phyloP scores from a whole-genome alignment of 2,888 invertebrate species.

The Hyppa rectilinea region DNA sequence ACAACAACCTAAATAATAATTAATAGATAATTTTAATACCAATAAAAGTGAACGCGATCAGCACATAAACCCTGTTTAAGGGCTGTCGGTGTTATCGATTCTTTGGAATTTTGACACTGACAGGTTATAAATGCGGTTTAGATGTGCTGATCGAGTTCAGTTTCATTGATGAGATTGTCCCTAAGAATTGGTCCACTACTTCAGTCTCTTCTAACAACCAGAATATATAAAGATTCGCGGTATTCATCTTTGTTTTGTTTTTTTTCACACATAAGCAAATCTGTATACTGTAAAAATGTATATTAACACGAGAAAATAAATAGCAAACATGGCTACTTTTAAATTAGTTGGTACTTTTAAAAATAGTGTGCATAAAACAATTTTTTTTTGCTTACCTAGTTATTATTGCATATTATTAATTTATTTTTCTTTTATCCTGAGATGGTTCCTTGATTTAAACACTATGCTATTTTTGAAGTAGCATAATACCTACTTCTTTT shows the following conservation, averaged over 20 bases:
- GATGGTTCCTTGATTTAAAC: conserved; percentile 3
- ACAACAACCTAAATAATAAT: no score
- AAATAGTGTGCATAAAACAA: neutral
- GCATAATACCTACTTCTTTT: conserved; percentile 15
- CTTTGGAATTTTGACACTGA: no score
- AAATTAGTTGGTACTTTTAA: neutral
- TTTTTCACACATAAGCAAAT: conserved; percentile 1
- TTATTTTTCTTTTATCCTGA: conserved; percentile 6
- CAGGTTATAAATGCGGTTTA: no score
- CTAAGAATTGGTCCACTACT: no score
- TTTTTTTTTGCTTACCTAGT: neutral
- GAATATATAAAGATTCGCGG: neutral
- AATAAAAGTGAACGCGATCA: no score
- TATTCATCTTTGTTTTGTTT: neutral
- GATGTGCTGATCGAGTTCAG: no score
- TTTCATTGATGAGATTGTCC: no score
- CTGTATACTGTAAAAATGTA: conserved; percentile 7
- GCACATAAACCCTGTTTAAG: no score
- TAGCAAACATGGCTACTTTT: neutral
- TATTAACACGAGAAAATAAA: no score
- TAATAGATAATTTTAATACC: no score
- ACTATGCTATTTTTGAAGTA: conserved; percentile 25
- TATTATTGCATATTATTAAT: conserved; percentile 16
- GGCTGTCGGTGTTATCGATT: no score
- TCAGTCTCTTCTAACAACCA: conserved; percentile 4